Evolutionary conservation across 2,113 vertebrate species (phyloP), one percentile per base, ranked within the genome.

Genomic region (Rallus limicola): DNA sequence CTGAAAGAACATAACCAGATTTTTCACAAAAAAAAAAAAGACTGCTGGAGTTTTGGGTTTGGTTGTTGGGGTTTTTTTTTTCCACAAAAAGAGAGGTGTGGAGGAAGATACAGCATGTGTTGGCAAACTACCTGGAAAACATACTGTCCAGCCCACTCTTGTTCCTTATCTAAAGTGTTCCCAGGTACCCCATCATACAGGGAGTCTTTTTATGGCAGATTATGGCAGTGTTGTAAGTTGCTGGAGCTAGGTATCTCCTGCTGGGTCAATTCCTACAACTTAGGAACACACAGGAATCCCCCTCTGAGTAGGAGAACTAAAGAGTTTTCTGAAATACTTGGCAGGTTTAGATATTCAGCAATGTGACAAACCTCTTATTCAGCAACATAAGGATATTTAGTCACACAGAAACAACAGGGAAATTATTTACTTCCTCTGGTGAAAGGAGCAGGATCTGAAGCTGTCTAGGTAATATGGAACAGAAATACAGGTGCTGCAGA

Each of bases 401-500:
- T 85, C 82, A 90, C 67, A 82, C n/a, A 13, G 70, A 77, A 79
- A 82, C 90, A 89, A 70, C 31, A 76, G 59, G 50, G 56, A 63
- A 92, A 82, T 79, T 14, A 88, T 91, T 69, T 67, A 56, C 76
- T 96, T 86, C 59, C 34, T 53, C 44, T 2, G 0, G 33, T 71
- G 64, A 82, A 63, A 56, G 63, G 67, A 80, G 60, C 3, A 1
- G 77, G 59, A 92, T 59, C 38, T 74, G 81, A 24, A 71, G 67
- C 67, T 80, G 62, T 71, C 42, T 64, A 64, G 29, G 67, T 58
- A 34, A 71, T 4, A 56, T 33, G 65, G 59, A 82, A 52, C 40
- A 82, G 72, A 76, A 95, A 80, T 62, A 53, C 53, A 88, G 72
- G 83, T 81, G 86, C 70, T 92, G 81, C 90, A 95, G 92, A 48